Evolutionary conservation across 2,888 invertebrate species (phyloP).

Genomic region (Chesias legatella): DNA sequence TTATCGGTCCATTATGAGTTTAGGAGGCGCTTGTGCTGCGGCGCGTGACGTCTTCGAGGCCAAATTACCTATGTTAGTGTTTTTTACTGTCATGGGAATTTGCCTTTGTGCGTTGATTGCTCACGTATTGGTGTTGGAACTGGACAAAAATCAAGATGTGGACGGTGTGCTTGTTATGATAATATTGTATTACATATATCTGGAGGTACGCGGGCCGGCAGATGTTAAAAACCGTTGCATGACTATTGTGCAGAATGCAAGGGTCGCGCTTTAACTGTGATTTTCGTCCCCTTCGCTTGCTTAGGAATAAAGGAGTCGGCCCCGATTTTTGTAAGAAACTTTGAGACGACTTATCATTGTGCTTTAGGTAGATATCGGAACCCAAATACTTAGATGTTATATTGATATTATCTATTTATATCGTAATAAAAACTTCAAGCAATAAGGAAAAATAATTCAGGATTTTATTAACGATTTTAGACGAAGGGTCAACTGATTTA

Average conservation of each 20-base stretch:
- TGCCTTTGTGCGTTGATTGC: constrained; percentile 43
- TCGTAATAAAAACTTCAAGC: no score
- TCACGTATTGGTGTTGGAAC: constrained; percentile 32
- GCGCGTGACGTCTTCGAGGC: constrained; percentile 61
- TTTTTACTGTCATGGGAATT: constrained; percentile 63
- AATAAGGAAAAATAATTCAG: no score
- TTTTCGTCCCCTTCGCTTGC: constrained; percentile 61
- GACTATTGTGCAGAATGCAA: constrained; percentile 64
- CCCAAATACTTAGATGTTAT: no score
- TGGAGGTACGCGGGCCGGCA: constrained; percentile 49
- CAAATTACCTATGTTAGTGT: constrained; percentile 49
- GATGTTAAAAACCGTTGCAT: constrained; percentile 78
- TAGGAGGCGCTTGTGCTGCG: constrained; percentile 50
- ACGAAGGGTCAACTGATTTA: no score
- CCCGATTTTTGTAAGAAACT: constrained; percentile 18
- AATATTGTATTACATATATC: constrained; percentile 40
- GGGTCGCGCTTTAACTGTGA: constrained; percentile 56
- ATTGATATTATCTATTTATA: no score
- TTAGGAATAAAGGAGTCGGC: constrained; percentile 23
- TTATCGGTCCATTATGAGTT: constrained; percentile 61
- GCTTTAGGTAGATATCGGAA: neutral
- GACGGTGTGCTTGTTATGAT: constrained; percentile 35
- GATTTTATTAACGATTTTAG: no score
- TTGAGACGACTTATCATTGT: constrained; percentile 12
- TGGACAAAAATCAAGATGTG: constrained; percentile 32